Percentiles rank a stretch among this genome's conserved stretches.
Conservation (phyloP, 2,888 invertebrate genomes). For the Merodon equestris region DNA sequence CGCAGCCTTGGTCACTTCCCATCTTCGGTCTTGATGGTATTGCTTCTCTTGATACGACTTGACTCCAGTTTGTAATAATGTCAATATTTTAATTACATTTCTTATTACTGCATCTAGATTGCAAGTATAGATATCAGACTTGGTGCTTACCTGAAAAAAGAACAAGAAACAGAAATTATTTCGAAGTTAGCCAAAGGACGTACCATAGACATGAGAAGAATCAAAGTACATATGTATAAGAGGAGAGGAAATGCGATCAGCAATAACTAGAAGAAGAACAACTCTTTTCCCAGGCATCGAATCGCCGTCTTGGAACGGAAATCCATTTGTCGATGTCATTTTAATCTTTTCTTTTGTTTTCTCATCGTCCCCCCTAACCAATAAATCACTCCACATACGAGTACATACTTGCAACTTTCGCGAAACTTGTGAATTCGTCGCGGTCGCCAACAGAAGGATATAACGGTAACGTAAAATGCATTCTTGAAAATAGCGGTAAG, state of each 20-base stretch:
- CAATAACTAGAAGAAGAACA: conserved; percentile 4
- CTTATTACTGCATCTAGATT: not conserved
- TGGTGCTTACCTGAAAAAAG: conserved; percentile 1
- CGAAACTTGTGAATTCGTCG: not conserved
- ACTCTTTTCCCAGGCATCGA: conserved; percentile 1
- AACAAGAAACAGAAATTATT: not conserved
- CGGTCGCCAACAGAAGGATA: not conserved
- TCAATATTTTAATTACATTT: conserved; percentile 15
- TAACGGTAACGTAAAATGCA: conserved; percentile 21
- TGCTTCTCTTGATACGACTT: too few species aligned
- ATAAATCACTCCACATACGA: conserved; percentile 13
- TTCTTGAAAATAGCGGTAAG: conserved; percentile 19
- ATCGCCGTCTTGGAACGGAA: not conserved
- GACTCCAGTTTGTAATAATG: conserved; percentile 7
- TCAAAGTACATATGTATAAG: not conserved
- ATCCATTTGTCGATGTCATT: conserved; percentile 5
- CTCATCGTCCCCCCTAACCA: not conserved
- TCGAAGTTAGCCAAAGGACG: not conserved
- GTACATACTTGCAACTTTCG: not conserved
- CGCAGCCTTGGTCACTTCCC: too few species aligned
- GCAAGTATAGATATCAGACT: not conserved
- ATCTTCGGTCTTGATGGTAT: too few species aligned
- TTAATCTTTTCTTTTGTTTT: conserved; percentile 7
- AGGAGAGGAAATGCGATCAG: not conserved
- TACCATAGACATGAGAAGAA: too few species aligned